phyloP scores from a whole-genome alignment of 2,888 invertebrate species.

The Bembecia ichneumoniformis region DNA sequence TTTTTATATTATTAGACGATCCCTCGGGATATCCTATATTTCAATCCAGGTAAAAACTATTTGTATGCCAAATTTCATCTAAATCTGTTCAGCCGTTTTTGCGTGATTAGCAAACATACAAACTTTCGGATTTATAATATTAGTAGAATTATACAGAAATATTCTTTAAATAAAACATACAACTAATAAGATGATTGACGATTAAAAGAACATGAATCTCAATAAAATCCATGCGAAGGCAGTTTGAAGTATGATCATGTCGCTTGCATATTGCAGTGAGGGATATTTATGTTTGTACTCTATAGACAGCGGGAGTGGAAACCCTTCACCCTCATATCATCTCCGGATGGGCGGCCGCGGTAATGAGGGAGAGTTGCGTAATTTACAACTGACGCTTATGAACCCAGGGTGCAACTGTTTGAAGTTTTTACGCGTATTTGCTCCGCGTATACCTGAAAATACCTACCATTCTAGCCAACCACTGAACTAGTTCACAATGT shows the following conservation, averaged over 20 bases:
- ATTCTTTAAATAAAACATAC: no score
- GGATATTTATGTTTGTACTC: constrained; percentile 21
- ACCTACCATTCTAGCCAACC: constrained; percentile 1
- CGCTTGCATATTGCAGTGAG: constrained; percentile 27
- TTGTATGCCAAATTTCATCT: no score
- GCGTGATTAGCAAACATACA: no score
- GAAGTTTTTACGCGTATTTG: constrained; percentile 62
- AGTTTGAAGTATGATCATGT: constrained; percentile 12
- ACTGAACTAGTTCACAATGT: not conserved
- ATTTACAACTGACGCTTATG: constrained; percentile 47
- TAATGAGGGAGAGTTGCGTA: constrained; percentile 65
- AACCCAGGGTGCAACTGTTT: constrained; percentile 56
- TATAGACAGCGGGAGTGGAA: constrained; percentile 18
- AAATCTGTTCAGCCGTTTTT: no score
- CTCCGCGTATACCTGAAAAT: constrained; percentile 21
- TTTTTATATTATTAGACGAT: no score
- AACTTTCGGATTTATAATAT: no score
- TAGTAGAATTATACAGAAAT: no score
- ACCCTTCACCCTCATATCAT: constrained; percentile 45
- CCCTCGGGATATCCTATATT: no score
- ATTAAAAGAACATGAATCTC: constrained; percentile 23
- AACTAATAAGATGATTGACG: constrained; percentile 5
- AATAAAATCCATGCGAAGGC: constrained; percentile 10
- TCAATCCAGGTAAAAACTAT: no score
- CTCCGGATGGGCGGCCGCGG: constrained; percentile 52